Evolutionary conservation across 2,113 vertebrate genomes (phyloP), one percentile per base, ranked within the genome.

Genomic region (Urocitellus parryii): DNA sequence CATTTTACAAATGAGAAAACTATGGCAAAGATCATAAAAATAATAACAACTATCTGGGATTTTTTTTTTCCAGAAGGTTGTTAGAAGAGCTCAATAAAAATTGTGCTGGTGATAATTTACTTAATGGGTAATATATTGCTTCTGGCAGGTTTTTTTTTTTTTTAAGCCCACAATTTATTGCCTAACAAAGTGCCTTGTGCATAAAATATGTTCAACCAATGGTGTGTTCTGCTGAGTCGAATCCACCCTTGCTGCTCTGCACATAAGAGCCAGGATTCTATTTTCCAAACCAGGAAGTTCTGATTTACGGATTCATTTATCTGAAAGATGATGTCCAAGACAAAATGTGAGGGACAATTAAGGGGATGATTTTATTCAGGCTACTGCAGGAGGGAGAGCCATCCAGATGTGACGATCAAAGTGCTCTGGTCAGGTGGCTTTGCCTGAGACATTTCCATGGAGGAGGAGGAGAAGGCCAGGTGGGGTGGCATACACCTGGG

Each of bases 291-390:
- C 42, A 86, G 73, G 86, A 77, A 37, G 13, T 88, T 88, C 61
- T 63, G 51, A n/a, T 42, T 81, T 70, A n/a, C 51, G 51, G 83
- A 77, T 61, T 58, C 87, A 72, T 63, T 81, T 87, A 32, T 77
- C n/a, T 70, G 34, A 70, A 90, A 91, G 68, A 61, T 82, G 39
- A 65, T 72, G 61, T 77, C 34, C 82, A 91, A 94, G 58, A 99
- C 34, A 93, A 95, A 96, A 72, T 10, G 29, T n/a, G 48, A 5
- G 24, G 39, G 13, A 18, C 27, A 76, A 80, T 80, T 61, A 92
- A 86, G 24, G 80, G 76, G 70, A 56, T 27, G 25, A 72, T 53
- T 90, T 58, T 81, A 20, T 70, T 22, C 17, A 11, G n/a, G 27
- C n/a, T 93, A 16, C 65, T 70, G 42, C 39, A 86, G 25, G 2